Evolutionary conservation across 2,797 vertebrate genomes (phyloP), one percentile per base, ranked within the genome.

Genomic region (Percopsis omiscomaycus): DNA sequence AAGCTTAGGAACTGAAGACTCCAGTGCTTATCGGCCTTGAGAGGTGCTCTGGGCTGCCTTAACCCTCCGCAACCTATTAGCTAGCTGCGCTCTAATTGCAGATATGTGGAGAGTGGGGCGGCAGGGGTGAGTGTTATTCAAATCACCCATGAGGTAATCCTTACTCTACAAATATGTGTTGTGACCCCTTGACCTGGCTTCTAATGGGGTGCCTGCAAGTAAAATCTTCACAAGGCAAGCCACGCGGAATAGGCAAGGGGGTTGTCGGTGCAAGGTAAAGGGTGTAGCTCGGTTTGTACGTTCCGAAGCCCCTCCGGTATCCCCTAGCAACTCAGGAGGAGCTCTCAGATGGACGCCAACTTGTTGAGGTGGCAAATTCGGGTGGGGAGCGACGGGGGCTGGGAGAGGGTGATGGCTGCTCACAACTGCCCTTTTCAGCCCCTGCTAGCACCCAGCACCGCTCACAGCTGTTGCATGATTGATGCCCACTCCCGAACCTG

Each of bases 141-240:
- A 90, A 92, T 85, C 67, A 64, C 73, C 85, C 83, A 80, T 87
- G 89, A 84, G 84, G 82, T 90, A 92, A 91, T 90, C 88, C 88
- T 81, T 83, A 76, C 84, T 88, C 77, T 85, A 86, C 88, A 90
- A 91, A 91, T 89, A 85, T 78, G 84, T 82, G 83, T 73, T 76
- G 69, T 86, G 87, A 91, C 88, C 89, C 66, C n/a, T 16, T 77
- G 81, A 82, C 89, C 89, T 62, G 4, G 49, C 59, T 73, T 78
- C 73, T 86, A 86, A 86, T 83, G 79, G 84, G 76, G 82, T 65
- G 74, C 71, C 61, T 68, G 61, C 70, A 72, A 76, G 58, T 71
- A 67, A 78, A 80, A 66, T 50, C 70, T 37, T 55, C n/a, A 37
- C 5, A 59, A 75, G 72, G 66, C 62, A 65, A 81, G 68, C 73